Evolutionary conservation across 2,888 invertebrate genomes (phyloP).

Genomic region (Tenthredo livida): DNA sequence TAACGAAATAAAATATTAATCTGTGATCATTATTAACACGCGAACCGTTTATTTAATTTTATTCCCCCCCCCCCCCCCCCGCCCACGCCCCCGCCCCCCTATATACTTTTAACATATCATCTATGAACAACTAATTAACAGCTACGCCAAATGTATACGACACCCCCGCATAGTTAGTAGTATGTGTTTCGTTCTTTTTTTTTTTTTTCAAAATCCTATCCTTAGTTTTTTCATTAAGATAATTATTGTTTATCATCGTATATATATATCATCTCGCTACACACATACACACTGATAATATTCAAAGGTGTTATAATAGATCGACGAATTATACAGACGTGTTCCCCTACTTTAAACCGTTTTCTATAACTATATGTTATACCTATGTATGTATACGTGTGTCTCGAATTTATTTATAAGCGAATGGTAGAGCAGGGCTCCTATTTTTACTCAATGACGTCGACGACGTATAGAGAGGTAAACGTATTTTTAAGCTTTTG

Average conservation of each 20-base stretch:
- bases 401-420: slow-evolving; percentile 44
- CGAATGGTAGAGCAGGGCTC: slow-evolving; percentile 24
- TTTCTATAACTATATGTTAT: background rate
- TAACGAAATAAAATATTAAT: background rate
- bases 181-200: background rate
- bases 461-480: slow-evolving; percentile 4
- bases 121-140: slow-evolving; percentile 3
- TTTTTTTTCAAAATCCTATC: background rate
- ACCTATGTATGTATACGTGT: background rate
- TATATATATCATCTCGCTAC: background rate
- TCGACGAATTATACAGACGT: background rate
- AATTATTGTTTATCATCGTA: slow-evolving; percentile 23
- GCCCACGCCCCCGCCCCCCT: background rate
- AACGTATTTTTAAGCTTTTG: slow-evolving; percentile 48
- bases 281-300: background rate
- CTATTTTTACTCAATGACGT: slow-evolving; percentile 45
- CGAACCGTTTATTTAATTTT: background rate
- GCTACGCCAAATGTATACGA: background rate
- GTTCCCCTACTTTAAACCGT: background rate
- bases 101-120: background rate
- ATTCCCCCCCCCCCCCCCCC: background rate
- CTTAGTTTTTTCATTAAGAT: background rate
- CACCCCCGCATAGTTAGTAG: background rate
- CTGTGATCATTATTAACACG: background rate
- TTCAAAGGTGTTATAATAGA: background rate